phyloP scores from a whole-genome alignment of 2,113 vertebrate genomes.

The Mesembrinibis cayennensis region DNA sequence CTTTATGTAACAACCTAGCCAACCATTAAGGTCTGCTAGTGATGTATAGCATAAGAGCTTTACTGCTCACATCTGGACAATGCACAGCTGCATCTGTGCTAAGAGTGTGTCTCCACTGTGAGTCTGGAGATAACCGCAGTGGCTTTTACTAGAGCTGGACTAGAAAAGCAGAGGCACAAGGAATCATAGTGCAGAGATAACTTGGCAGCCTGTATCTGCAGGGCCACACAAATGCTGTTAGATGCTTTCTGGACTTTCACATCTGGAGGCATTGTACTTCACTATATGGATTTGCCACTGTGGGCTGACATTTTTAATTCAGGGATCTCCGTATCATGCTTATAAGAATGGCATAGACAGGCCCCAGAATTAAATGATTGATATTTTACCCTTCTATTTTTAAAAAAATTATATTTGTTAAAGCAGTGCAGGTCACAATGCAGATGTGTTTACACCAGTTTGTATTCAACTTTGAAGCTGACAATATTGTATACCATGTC shows the following conservation, averaged over 20 bases:
- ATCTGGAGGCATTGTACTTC: background rate
- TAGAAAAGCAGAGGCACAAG: background rate
- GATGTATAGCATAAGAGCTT: background rate
- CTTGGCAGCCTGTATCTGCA: background rate
- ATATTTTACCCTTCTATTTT: background rate
- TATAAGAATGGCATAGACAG: background rate
- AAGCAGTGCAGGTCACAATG: background rate
- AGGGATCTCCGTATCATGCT: background rate
- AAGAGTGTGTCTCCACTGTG: background rate
- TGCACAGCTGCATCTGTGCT: background rate
- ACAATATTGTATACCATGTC: background rate
- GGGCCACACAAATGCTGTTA: background rate
- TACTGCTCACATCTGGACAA: background rate
- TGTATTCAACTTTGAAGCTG: background rate
- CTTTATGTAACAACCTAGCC: background rate
- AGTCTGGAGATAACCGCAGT: background rate
- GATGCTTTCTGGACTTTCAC: background rate
- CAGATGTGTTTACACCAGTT: background rate
- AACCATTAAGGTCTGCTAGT: background rate
- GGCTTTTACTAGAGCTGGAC: background rate
- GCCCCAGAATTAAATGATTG: background rate
- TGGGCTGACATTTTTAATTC: background rate
- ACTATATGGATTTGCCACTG: background rate
- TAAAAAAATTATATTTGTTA: background rate
- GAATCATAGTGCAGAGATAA: background rate